Percentiles rank a stretch among this genome's conserved stretches.
phyloP scores from a whole-genome alignment of 2,113 vertebrate species.

The Clinocottus analis region DNA sequence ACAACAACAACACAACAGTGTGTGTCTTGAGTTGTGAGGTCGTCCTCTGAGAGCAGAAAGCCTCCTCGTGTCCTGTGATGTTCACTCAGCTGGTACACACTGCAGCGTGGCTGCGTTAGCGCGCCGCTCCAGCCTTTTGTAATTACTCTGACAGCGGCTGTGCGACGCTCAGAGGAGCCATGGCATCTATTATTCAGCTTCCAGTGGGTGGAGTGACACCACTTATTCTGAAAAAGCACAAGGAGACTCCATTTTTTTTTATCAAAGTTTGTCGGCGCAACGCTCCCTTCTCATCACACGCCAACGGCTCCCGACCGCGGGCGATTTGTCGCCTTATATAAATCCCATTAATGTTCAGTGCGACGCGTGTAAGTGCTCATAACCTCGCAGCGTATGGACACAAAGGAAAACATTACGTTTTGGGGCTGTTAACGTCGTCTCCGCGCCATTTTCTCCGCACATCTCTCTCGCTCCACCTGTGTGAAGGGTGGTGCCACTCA shows the following conservation, averaged over 20 bases:
- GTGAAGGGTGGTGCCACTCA: constrained; percentile 5
- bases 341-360: constrained; percentile 6
- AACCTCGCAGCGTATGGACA: background rate
- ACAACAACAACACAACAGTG: background rate
- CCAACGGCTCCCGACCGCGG: constrained; percentile 18
- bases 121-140: constrained; percentile 48
- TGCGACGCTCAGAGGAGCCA: constrained; percentile 45
- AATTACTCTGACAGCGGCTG: constrained; percentile 55
- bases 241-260: constrained; percentile 56
- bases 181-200: constrained; percentile 67
- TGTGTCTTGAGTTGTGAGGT: constrained; percentile 28
- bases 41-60: constrained; percentile 13
- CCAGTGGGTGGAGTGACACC: constrained; percentile 61
- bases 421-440: background rate
- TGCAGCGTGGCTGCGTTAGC: constrained; percentile 19
- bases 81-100: constrained; percentile 13
- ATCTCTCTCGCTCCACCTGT: constrained; percentile 16
- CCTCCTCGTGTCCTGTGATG: background rate
- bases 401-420: background rate
- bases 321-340: constrained; percentile 45
- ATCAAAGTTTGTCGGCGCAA: constrained; percentile 39
- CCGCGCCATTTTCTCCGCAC: constrained; percentile 9
- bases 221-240: constrained; percentile 62
- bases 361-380: constrained; percentile 20
- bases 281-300: constrained; percentile 23